phyloP scores from a whole-genome alignment of 2,888 invertebrate species.

The Blastobasis adustella region DNA sequence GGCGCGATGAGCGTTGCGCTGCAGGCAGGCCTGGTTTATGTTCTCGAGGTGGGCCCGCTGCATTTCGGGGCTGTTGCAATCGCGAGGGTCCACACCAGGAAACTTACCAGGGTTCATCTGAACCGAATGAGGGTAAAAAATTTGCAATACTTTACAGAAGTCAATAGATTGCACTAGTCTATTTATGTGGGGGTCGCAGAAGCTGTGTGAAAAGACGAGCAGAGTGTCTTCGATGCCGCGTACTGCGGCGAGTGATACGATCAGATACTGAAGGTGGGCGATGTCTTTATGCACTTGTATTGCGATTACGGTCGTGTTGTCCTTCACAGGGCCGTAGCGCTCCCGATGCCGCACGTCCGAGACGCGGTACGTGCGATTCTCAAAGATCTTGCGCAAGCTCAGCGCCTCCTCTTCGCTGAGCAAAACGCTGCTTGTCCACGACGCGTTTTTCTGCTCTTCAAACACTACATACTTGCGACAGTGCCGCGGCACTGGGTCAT shows the following conservation, averaged over 20 bases:
- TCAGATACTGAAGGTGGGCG: slow-evolving; percentile 28
- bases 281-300: slow-evolving; percentile 28
- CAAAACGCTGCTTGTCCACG: too few species aligned
- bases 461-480: too few species aligned
- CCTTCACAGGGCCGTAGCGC: slow-evolving; percentile 16
- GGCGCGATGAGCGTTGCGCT: slow-evolving; percentile 24
- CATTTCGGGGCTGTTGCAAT: too few species aligned
- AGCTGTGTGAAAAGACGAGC: slow-evolving; percentile 42
- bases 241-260: slow-evolving; percentile 33
- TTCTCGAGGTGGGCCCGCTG: slow-evolving; percentile 17
- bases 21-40: slow-evolving; percentile 10
- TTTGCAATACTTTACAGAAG: slow-evolving; percentile 42
- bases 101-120: slow-evolving; percentile 33
- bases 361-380: not conserved
- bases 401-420: not conserved
- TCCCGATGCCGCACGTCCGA: slow-evolving; percentile 9
- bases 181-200: slow-evolving; percentile 28
- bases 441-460: too few species aligned
- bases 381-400: not conserved
- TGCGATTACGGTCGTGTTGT: slow-evolving; percentile 22
- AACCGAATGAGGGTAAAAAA: slow-evolving; percentile 39
- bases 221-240: slow-evolving; percentile 23
- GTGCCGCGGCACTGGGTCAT: too few species aligned
- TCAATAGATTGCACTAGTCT: slow-evolving; percentile 26
- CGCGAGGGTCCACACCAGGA: slow-evolving; percentile 25